A percentile compares a stretch with the other conserved stretches of the same genome.
Conservation (phyloP, 2,888 invertebrate species). For the Mechanitis mazaeus region DNA sequence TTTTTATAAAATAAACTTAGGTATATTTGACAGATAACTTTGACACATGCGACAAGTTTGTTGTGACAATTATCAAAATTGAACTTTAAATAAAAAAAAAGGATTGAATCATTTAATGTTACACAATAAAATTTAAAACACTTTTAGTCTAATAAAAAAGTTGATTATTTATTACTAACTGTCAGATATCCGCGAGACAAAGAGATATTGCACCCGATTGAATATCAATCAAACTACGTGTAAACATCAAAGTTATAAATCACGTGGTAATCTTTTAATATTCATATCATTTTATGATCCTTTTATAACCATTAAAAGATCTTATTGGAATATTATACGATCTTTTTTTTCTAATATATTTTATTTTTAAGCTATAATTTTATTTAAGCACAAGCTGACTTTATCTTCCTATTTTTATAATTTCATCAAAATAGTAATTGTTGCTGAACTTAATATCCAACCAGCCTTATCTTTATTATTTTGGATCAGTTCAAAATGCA, state of each 20-base stretch:
- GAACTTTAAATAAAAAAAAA: too few species aligned
- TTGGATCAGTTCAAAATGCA: too few species aligned
- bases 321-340: not conserved
- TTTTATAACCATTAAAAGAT: slow-evolving; percentile 4
- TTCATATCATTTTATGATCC: not conserved
- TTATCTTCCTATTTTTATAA: too few species aligned
- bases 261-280: slow-evolving; percentile 3
- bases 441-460: too few species aligned
- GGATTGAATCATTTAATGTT: not conserved
- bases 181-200: not conserved
- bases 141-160: not conserved
- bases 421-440: too few species aligned
- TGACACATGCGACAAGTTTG: not conserved
- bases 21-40: too few species aligned
- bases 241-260: not conserved
- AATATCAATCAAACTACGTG: not conserved
- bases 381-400: too few species aligned
- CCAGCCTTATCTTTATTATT: too few species aligned
- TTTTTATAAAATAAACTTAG: too few species aligned
- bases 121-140: slow-evolving; percentile 3
- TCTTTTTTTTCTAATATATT: not conserved
- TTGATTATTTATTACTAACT: slow-evolving; percentile 4
- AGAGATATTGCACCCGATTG: not conserved
- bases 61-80: not conserved
- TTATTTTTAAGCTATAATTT: not conserved